Conservation (phyloP, 2,888 invertebrate genomes). For the Ceriagrion tenellum region DNA sequence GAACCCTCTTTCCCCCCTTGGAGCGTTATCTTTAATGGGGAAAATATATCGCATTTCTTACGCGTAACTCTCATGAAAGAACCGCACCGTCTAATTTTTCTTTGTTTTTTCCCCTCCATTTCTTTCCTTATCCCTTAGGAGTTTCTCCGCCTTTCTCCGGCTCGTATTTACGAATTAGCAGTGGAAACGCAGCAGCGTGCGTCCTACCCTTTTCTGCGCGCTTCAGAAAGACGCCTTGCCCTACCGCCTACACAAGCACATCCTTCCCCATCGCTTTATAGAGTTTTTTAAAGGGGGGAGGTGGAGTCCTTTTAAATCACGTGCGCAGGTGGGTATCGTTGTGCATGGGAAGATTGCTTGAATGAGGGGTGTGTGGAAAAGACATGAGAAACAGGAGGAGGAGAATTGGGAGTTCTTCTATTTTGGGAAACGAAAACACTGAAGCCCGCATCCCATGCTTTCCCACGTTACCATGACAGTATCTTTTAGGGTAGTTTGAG, state of each 20-base stretch:
- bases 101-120: background rate
- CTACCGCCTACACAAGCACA: background rate
- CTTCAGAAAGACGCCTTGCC: background rate
- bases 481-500: too few relatives aligned
- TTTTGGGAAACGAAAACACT: too few relatives aligned
- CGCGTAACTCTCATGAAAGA: slow-evolving; percentile 18
- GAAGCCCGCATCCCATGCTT: too few relatives aligned
- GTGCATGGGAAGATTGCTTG: background rate
- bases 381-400: background rate
- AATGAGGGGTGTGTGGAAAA: background rate
- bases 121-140: background rate
- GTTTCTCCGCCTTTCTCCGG: background rate
- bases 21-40: slow-evolving; percentile 28
- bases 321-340: slow-evolving; percentile 62
- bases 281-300: slow-evolving; percentile 1
- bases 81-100: background rate
- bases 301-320: slow-evolving; percentile 12
- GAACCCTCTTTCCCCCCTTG: background rate
- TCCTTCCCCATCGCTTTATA: background rate
- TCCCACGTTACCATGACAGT: too few relatives aligned
- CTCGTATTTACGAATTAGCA: slow-evolving; percentile 61
- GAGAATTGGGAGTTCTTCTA: too few relatives aligned
- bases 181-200: background rate
- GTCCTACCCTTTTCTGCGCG: background rate
- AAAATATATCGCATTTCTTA: slow-evolving; percentile 28